Base-by-base conservation (phyloP, 2,888 invertebrate genomes). In the Chloroclystis v-ata region DNA sequence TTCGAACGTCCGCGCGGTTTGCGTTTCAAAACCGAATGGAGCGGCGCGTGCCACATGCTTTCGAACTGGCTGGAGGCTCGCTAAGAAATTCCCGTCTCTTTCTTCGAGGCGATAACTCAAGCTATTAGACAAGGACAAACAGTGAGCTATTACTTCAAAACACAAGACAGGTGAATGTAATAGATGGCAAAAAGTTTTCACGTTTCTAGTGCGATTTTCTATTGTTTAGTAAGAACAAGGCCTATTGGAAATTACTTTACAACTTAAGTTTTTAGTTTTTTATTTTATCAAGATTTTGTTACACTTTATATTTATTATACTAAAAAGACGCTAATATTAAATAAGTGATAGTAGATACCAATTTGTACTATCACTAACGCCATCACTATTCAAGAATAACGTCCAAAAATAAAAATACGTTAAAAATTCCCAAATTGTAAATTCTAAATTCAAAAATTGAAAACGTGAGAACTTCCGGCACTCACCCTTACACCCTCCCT, bases 1-100 rank as follows among this genome's bases (percentile, higher is more conserved):
- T 55, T 65, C 54, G 61, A 29, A 74, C 87, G 82, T 77, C 83
- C 67, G 60, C 66, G 69, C 57, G 67, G 59, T 51, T 67, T 64
- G 59, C 77, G 80, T 71, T 82, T 80, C 70, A 63, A 76, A 76
- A 79, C 83, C 79, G 86, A 86, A 85, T 87, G 83, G 75, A 74
- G 71, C 69, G 77, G 78, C 86, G 84, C 86, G 85, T 85, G 85
- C 83, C 83, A 79, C 80, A 82, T 78, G 82, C 70, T 76, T 55
- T 59, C 62, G 66, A 63, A 70, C 65, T 13, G 66, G 57, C 56
- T 33, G 57, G 57, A 68, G 65, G 64, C 65, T 65, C 62, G 59
- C 59, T 60, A 53, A 70, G 70, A 67, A 69, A 69, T 54, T 63
- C 58, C 72, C 58, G 70, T 85, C 86, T 75, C 85, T 84, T 75